Evolutionary conservation across 2,888 invertebrate species (phyloP), one percentile per base, ranked within the genome.

Genomic region (Omphaloscelis lunosa): DNA sequence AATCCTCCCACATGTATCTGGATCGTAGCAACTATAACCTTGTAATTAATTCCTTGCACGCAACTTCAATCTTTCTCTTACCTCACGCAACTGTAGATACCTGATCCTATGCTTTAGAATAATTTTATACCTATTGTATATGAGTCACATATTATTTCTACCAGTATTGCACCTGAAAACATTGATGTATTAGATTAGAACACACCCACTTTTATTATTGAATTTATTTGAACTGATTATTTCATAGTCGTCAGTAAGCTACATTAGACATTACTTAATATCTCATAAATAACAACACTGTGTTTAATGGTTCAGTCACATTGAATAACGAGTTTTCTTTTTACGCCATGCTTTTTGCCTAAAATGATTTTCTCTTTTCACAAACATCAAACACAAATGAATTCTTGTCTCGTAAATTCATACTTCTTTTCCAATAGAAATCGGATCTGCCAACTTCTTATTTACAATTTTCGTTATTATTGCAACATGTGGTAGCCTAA

Each of bases 341-440:
- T 84, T 82, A 74, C 67, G 72, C 87, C 85, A 88, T 88, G 90
- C 90, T 91, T 93, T 88, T 89, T 90, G 86, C 88, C 88, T 90
- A 86, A 77, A 88, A 89, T 90, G 87, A 92, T 93, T 94, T 95
- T 96, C 96, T 96, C 96, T 96, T 96, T 96, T 96, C 96, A 96
- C 94, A 95, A 96, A 96, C 96, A 96, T 96, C 89, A 89, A 93
- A 95, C 94, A 95, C 95, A 92, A 91, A 71, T 78, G 78, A 73
- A 82, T 75, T 79, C 75, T 85, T 83, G 66, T 80, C 80, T 87
- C 86, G 84, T 85, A 85, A 89, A 82, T 77, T 88, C 82, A 86
- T 86, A 80, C 83, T 86, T 85, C 78, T 86, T 85, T 82, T 88
- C 75, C 68, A 82, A 86, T 79, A 84, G 82, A 88, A 89, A 82